These are phyloP conservation scores for Ceriagrion tenellum DNA, from an alignment of 2,888 invertebrate species.

Conservation along the genomic window DNA sequence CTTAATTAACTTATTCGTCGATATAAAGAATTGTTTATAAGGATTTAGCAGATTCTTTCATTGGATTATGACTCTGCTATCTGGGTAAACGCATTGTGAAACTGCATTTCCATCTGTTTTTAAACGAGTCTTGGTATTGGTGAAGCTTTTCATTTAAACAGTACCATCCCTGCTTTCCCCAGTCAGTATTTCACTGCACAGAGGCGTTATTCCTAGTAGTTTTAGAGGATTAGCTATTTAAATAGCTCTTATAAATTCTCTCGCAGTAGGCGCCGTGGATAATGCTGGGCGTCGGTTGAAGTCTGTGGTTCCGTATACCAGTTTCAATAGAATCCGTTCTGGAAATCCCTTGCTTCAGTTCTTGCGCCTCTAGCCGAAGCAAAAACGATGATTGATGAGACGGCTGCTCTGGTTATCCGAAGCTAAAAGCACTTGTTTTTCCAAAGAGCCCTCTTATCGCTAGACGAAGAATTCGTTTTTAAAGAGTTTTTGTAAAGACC, in stretches of 20 bases:
- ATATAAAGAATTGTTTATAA: no score
- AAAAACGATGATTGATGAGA: slow-evolving; percentile 26
- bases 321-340: background rate
- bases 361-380: background rate
- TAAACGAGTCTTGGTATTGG: background rate
- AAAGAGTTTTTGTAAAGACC: background rate
- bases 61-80: no score
- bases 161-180: background rate
- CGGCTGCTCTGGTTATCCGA: background rate
- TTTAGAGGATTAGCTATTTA: background rate
- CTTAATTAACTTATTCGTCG: no score
- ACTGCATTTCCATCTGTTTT: no score
- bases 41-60: no score
- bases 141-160: background rate
- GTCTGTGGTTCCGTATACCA: background rate
- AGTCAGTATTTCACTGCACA: background rate
- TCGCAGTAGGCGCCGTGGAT: background rate
- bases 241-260: background rate
- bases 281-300: background rate
- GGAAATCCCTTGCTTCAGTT: background rate
- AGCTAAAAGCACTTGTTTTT: background rate
- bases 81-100: no score
- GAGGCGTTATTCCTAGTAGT: background rate
- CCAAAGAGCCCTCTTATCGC: background rate
- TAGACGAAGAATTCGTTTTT: background rate